A percentile compares a stretch with the other conserved stretches of the same genome.
Conservation (phyloP, 2,888 invertebrate genomes). For the Aleiodes leptofemur region DNA sequence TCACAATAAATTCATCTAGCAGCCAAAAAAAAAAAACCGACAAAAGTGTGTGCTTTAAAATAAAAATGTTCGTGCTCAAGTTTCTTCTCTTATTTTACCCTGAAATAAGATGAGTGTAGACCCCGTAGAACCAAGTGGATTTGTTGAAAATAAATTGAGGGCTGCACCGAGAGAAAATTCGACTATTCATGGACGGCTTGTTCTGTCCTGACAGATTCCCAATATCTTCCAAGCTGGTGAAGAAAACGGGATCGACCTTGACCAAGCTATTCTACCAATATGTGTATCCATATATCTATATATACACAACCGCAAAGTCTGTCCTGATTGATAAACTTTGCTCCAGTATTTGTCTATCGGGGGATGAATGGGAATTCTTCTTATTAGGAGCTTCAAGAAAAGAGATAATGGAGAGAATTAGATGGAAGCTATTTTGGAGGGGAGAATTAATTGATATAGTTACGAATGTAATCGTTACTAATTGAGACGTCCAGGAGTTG, state of each 20-base stretch:
- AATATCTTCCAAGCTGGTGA: constrained; percentile 24
- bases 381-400: background rate
- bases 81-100: no score
- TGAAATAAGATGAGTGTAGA: constrained; percentile 4
- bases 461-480: no score
- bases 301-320: background rate
- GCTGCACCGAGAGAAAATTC: constrained; percentile 3
- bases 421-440: no score
- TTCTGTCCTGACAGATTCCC: constrained; percentile 20
- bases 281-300: background rate
- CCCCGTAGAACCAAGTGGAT: background rate
- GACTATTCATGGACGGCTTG: constrained; percentile 19
- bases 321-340: constrained; percentile 15
- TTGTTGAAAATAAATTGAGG: constrained; percentile 22
- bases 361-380: background rate
- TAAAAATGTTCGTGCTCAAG: no score
- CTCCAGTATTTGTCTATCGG: background rate
- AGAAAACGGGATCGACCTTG: constrained; percentile 14
- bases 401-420: no score
- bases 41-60: no score
- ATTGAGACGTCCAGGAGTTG: no score
- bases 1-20: no score
- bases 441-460: no score
- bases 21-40: no score
- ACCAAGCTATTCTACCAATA: background rate